phyloP scores from a whole-genome alignment of 53 echinoderm and acorn worm species.

The Paelopatides confundens region DNA sequence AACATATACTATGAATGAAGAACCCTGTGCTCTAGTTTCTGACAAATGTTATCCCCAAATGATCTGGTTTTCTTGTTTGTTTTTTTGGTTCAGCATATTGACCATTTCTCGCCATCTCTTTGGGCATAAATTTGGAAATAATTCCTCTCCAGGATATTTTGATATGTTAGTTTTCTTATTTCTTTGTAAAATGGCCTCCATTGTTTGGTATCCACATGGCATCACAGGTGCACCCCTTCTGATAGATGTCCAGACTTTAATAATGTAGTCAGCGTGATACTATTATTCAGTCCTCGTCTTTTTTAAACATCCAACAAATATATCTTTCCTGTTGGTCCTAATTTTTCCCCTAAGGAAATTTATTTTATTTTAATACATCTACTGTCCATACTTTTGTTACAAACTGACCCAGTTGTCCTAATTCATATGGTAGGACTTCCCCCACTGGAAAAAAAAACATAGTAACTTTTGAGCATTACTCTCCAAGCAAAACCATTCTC shows the following conservation, averaged over 20 bases:
- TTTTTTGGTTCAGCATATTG: constrained; percentile 3
- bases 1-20: background rate
- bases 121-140: background rate
- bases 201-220: constrained; percentile 26
- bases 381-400: background rate
- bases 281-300: background rate
- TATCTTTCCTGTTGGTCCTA: constrained; percentile 1
- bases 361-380: background rate
- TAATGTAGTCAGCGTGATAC: constrained; percentile 13
- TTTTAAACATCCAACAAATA: background rate
- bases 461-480: background rate
- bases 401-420: constrained; percentile 30
- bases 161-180: background rate
- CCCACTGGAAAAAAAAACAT: background rate
- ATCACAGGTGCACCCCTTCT: background rate
- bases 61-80: background rate
- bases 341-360: background rate
- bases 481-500: background rate
- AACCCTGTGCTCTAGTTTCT: background rate
- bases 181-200: background rate
- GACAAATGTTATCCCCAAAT: background rate
- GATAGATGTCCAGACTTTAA: constrained; percentile 12
- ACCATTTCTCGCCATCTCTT: background rate
- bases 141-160: background rate
- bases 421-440: background rate